Percentiles rank a stretch among this genome's conserved stretches.
Conservation (phyloP, 2,888 invertebrate species). For the Rotaria macrura region DNA sequence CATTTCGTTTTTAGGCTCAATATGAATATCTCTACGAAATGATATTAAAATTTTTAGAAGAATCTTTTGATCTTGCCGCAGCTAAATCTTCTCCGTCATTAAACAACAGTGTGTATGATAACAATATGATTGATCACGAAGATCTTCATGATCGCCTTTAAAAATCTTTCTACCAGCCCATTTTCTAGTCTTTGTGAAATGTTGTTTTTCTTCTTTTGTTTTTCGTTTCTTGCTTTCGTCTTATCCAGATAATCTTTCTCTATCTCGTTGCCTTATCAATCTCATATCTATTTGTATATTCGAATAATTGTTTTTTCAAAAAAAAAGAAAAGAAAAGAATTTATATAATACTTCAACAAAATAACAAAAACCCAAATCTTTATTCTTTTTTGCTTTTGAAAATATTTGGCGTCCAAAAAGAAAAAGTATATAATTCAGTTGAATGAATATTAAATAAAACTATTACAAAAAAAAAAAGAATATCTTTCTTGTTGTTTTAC, state of each 20-base stretch:
- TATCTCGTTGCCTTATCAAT: background rate
- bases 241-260: background rate
- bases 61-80: background rate
- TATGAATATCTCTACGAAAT: slow-evolving; percentile 18
- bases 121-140: background rate
- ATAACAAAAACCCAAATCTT: too few species aligned
- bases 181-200: slow-evolving; percentile 12
- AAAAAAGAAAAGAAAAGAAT: background rate
- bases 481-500: background rate
- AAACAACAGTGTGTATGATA: slow-evolving; percentile 6
- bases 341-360: background rate
- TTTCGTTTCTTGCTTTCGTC: too few species aligned
- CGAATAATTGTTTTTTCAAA: background rate
- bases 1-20: background rate
- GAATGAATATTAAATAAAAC: background rate
- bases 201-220: background rate
- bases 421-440: background rate
- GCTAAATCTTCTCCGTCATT: slow-evolving; percentile 9
- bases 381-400: background rate
- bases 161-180: background rate
- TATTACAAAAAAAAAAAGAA: background rate
- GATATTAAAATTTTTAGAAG: slow-evolving; percentile 11
- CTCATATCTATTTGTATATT: background rate
- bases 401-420: background rate
- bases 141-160: background rate